These are phyloP conservation scores for Haliclystus octoradiatus DNA, from an alignment of 30 jellyfish, hydroid and myxozoan species.

Conservation along the genomic window DNA sequence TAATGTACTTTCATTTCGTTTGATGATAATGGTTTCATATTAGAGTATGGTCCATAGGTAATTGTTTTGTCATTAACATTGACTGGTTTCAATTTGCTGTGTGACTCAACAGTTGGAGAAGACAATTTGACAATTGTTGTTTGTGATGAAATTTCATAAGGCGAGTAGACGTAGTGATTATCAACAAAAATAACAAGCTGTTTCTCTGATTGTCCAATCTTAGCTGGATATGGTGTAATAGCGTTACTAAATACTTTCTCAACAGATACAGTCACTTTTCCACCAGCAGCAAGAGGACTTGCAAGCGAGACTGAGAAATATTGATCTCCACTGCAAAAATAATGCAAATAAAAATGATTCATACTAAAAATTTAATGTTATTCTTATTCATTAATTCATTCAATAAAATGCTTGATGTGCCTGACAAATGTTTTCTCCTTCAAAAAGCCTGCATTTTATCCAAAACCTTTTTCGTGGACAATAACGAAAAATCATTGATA, in stretches of 20 bases:
- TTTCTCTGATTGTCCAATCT: slow-evolving; percentile 86
- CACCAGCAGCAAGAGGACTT: slow-evolving; percentile 27
- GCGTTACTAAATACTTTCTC: slow-evolving; percentile 47
- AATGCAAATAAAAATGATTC: background rate
- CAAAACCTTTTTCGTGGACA: no score
- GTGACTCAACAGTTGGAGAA: slow-evolving; percentile 64
- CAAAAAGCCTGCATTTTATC: no score
- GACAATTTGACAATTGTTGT: slow-evolving; percentile 82
- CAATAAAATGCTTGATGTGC: no score
- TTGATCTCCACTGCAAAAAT: no score
- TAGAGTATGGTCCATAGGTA: slow-evolving; percentile 86
- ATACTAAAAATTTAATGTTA: no score
- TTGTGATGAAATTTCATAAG: slow-evolving; percentile 52
- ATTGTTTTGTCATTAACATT: slow-evolving; percentile 60
- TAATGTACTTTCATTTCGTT: slow-evolving; percentile 66
- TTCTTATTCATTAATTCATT: no score
- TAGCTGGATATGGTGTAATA: slow-evolving; percentile 69
- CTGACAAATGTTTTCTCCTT: no score
- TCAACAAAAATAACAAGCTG: slow-evolving; percentile 72
- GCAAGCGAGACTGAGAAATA: slow-evolving; percentile 41
- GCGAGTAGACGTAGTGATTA: slow-evolving; percentile 59
- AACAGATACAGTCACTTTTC: slow-evolving; percentile 30
- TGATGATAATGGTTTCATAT: slow-evolving; percentile 44
- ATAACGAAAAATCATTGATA: no score
- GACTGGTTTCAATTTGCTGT: slow-evolving; percentile 74